Evolutionary conservation across 2,888 invertebrate genomes (phyloP), one percentile per base, ranked within the genome.

Genomic region (Syrista parreyssii): DNA sequence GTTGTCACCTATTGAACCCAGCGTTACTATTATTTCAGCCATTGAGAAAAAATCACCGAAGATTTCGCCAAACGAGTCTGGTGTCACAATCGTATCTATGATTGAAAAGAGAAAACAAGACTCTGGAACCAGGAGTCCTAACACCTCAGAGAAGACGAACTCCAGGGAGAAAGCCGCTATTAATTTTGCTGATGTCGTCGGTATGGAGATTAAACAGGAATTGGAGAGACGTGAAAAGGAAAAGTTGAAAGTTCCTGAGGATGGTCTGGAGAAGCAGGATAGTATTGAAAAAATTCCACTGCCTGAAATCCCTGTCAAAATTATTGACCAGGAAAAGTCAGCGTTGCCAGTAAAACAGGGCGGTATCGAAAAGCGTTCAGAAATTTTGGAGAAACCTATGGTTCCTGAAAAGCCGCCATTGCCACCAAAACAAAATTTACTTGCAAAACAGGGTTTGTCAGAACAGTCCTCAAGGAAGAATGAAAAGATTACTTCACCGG

Each of bases 281-380:
- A 91, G 89, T 74, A 91, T 91, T 75, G 91, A 91, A 80, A 90
- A 89, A 78, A 90, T 91, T 78, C 91, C 91, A 0, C 79, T 91
- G 32, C 91, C 91, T 0, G 91, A 90, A 78, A 89, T 91, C 75
- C 91, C 91, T 0, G 79, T 78, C 4, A 83, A 82, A 32, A n/a
- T 68, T 68, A 4, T 68, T 6, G 75, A 75, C n/a, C 40, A 68
- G 30, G 78, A 75, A 12, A 72, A 76, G 35, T 76, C 83, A 32
- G 82, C 82, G 73, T 78, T 83, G 55, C 81, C 83, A 12, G 71
- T 79, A 3, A 81, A 79, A 75, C 78, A 82, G 4, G 79, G 78
- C 40, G 79, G 79, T 30, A 82, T 73, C 73, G 81, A 82, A 55
- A 83, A 78, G 71, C 79, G 80, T 11, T 12, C 75, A 34, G 40